These are phyloP conservation scores for Meandrusa payeni DNA, from an alignment of 2,888 invertebrate genomes.

Conservation along the genomic window DNA sequence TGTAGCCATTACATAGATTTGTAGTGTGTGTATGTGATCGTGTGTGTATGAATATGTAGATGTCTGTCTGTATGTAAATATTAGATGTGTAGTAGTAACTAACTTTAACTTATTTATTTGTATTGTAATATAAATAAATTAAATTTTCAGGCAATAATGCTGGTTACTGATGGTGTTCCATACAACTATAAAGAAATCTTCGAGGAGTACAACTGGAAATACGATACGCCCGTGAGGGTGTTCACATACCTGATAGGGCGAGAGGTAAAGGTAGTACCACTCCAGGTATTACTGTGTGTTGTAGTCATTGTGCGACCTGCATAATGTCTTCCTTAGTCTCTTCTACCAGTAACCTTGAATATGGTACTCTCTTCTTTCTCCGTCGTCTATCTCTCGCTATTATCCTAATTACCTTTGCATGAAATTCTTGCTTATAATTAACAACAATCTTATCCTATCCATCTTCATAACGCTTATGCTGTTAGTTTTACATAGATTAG, in stretches of 20 bases:
- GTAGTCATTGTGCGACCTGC: conserved; percentile 79
- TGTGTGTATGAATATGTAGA: too few relatives aligned
- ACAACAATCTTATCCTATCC: conserved; percentile 33
- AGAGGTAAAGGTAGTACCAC: conserved; percentile 85
- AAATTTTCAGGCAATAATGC: conserved; percentile 94
- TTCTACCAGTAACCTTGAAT: conserved; percentile 74
- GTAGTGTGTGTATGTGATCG: too few relatives aligned
- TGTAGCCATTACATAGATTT: too few relatives aligned
- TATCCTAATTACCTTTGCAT: conserved; percentile 21
- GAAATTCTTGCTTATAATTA: conserved; percentile 21
- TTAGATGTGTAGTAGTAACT: too few relatives aligned
- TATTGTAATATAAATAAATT: too few relatives aligned
- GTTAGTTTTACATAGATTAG: conserved; percentile 37
- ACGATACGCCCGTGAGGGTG: conserved; percentile 93
- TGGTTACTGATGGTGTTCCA: conserved; percentile 99
- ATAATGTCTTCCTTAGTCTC: conserved; percentile 71
- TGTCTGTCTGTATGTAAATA: too few relatives aligned
- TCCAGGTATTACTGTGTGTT: conserved; percentile 79
- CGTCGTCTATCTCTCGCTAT: conserved; percentile 30
- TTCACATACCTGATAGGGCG: conserved; percentile 99
- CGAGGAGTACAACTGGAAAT: conserved; percentile 91
- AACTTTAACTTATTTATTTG: too few relatives aligned
- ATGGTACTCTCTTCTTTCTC: conserved; percentile 65
- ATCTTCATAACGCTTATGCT: conserved; percentile 58
- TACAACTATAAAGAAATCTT: conserved; percentile 96